Percentiles rank a stretch among this genome's conserved stretches.
Conservation (phyloP, 2,113 vertebrate genomes). For the Corapipo altera region DNA sequence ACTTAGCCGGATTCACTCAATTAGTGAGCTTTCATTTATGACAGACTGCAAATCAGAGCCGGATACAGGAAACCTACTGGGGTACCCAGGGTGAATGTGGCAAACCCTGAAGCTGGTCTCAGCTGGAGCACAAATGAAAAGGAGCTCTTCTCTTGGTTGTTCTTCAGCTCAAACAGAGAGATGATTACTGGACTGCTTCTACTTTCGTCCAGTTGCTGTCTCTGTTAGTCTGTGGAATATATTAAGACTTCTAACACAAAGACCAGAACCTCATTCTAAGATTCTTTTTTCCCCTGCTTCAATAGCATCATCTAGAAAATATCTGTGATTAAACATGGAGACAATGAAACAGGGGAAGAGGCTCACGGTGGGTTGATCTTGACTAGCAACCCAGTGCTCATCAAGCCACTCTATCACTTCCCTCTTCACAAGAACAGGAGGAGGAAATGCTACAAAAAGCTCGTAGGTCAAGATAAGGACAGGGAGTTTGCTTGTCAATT, state of each 20-base stretch:
- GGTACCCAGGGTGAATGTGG: neutral
- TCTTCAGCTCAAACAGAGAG: neutral
- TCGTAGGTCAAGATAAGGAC: neutral
- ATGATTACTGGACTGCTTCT: neutral
- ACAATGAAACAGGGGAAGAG: neutral
- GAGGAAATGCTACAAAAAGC: neutral
- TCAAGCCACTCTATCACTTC: neutral
- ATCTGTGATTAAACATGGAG: neutral
- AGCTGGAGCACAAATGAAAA: neutral
- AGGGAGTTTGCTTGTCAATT: neutral
- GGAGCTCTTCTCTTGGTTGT: neutral
- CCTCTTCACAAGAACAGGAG: neutral
- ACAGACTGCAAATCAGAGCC: neutral
- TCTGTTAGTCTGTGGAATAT: neutral
- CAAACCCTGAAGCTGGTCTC: neutral
- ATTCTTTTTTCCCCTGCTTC: accelerated
- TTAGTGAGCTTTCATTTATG: neutral
- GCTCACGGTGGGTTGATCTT: neutral
- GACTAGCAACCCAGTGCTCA: neutral
- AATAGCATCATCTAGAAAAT: neutral
- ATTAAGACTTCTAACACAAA: neutral
- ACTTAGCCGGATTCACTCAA: neutral
- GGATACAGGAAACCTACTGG: neutral
- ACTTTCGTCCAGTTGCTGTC: neutral
- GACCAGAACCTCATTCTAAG: neutral